Percentiles rank a stretch among this genome's conserved stretches.
These are phyloP conservation scores for Ptychadena robeensis DNA, from an alignment of 2,797 vertebrate genomes.

Conservation along the genomic window DNA sequence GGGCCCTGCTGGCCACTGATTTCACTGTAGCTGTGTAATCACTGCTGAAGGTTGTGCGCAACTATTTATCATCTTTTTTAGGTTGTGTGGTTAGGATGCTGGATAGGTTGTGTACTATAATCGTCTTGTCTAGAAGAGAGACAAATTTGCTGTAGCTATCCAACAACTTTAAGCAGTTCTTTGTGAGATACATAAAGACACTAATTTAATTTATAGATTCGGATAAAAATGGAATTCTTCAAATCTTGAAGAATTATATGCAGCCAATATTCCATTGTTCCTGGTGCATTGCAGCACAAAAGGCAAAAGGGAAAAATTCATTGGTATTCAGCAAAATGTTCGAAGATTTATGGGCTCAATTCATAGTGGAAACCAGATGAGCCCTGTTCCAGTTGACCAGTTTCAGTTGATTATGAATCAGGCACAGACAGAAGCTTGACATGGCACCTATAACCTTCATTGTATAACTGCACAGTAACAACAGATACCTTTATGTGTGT, in stretches of 20 bases:
- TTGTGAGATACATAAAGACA: too few relatives aligned
- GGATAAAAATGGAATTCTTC: too few relatives aligned
- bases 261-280: neutral
- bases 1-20: too few relatives aligned
- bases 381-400: constrained; percentile 28
- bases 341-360: constrained; percentile 30
- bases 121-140: too few relatives aligned
- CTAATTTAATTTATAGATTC: neutral
- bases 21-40: too few relatives aligned
- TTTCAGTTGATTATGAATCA: constrained; percentile 4
- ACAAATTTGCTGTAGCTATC: too few relatives aligned
- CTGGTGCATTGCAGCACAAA: neutral
- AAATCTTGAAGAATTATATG: neutral
- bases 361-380: constrained; percentile 22
- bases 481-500: neutral
- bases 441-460: neutral
- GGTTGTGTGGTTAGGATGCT: too few relatives aligned
- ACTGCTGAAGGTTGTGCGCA: too few relatives aligned
- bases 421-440: constrained; percentile 1
- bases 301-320: neutral
- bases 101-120: too few relatives aligned
- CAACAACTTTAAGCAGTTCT: too few relatives aligned
- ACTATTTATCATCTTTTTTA: too few relatives aligned
- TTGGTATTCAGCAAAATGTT: constrained; percentile 14
- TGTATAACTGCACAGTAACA: neutral